A percentile compares a stretch with the other conserved stretches of the same genome.
phyloP scores from a whole-genome alignment of 2,797 vertebrate genomes.

The Acrocephalus scirpaceus region DNA sequence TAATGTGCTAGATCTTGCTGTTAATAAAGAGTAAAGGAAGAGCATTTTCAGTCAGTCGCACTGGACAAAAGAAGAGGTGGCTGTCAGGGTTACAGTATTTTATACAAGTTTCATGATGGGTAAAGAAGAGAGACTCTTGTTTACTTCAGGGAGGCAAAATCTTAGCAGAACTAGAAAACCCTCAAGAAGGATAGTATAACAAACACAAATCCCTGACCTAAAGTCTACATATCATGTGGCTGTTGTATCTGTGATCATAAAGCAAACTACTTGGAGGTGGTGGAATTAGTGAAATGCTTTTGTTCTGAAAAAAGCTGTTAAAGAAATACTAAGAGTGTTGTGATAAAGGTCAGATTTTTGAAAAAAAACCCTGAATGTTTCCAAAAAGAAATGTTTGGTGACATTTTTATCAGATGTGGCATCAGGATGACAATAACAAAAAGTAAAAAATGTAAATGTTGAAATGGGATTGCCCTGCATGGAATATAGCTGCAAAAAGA shows the following conservation, averaged over 20 bases:
- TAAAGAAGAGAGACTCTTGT: neutral
- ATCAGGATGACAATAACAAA: neutral
- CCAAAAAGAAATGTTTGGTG: neutral
- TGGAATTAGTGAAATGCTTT: neutral
- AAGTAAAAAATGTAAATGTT: neutral
- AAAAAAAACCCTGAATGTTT: neutral
- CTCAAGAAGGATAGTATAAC: neutral
- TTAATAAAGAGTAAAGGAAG: neutral
- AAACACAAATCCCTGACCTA: neutral
- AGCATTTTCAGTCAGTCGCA: neutral
- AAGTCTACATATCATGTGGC: neutral
- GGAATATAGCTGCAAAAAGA: neutral
- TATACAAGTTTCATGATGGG: neutral
- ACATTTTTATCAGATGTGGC: neutral
- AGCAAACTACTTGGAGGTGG: neutral
- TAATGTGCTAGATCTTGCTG: neutral
- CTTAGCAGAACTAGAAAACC: neutral
- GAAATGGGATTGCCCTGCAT: neutral
- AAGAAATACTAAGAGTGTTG: neutral
- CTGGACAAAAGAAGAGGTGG: neutral
- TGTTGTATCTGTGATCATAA: neutral
- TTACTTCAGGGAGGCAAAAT: neutral
- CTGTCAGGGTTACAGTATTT: neutral
- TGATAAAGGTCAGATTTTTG: neutral
- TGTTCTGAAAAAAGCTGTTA: neutral